Conservation (phyloP, 2,888 invertebrate species). For the Stictocephala bisonia region DNA sequence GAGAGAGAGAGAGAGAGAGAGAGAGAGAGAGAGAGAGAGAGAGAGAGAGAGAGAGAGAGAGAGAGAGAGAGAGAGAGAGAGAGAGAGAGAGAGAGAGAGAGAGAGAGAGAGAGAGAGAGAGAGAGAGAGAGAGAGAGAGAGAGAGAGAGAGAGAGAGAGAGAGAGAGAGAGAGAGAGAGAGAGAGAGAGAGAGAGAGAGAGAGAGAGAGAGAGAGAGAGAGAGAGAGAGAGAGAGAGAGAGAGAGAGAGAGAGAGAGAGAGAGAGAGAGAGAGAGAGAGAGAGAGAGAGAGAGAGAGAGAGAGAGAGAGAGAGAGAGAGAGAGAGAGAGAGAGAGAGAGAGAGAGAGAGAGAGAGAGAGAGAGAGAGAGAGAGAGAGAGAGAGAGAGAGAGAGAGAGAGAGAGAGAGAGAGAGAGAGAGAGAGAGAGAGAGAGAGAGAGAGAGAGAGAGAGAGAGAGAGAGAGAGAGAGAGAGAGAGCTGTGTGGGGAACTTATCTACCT, state of each 20-base stretch:
- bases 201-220: background rate
- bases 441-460: no score
- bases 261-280: background rate
- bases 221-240: background rate
- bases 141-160: background rate
- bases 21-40: no score
- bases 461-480: no score
- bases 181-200: background rate
- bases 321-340: no score
- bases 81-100: background rate
- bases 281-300: background rate
- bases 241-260: slow-evolving; percentile 8
- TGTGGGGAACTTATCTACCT: no score
- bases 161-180: slow-evolving; percentile 1
- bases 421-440: no score
- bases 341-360: no score
- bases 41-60: background rate
- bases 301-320: no score
- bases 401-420: no score
- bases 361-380: no score
- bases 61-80: slow-evolving; percentile 30
- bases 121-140: slow-evolving; percentile 2
- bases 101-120: slow-evolving; percentile 1
- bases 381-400: no score
- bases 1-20: no score